Conservation (phyloP, 2,797 vertebrate species). For the Liasis olivaceus region DNA sequence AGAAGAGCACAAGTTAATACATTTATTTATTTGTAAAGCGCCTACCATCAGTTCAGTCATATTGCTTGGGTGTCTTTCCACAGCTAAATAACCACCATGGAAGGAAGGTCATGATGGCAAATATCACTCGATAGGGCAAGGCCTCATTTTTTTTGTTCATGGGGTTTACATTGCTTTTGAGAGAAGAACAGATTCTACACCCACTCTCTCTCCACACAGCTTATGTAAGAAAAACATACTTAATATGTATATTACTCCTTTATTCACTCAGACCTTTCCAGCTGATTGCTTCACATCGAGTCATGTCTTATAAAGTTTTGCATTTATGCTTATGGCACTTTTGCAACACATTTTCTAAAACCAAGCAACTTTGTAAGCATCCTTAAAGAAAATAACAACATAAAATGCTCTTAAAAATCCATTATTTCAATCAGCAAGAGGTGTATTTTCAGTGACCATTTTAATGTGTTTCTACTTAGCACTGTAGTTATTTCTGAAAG, state of each 20-base stretch:
- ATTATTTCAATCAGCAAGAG: not conserved
- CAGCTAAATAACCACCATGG: not conserved
- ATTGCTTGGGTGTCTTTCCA: not conserved
- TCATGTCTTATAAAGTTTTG: not conserved
- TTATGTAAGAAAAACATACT: not conserved
- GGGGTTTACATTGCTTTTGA: not conserved
- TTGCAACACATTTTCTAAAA: not conserved
- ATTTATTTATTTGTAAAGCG: not conserved
- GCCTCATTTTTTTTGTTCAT: not conserved
- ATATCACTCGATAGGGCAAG: not conserved
- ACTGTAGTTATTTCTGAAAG: constrained; percentile 6
- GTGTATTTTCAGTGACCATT: not conserved
- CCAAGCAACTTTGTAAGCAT: not conserved
- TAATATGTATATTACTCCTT: not conserved
- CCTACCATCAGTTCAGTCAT: not conserved
- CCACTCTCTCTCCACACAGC: not conserved
- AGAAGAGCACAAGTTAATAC: not conserved
- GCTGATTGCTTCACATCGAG: not conserved
- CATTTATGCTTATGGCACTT: not conserved
- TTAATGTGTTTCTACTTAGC: not conserved
- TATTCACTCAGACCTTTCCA: not conserved
- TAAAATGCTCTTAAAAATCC: not conserved
- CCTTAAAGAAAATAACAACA: not conserved
- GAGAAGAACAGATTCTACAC: not conserved
- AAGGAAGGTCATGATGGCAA: not conserved